These are phyloP conservation scores for Papilio xuthus DNA, from an alignment of 1,140 invertebrate genomes.

Conservation along the genomic window DNA sequence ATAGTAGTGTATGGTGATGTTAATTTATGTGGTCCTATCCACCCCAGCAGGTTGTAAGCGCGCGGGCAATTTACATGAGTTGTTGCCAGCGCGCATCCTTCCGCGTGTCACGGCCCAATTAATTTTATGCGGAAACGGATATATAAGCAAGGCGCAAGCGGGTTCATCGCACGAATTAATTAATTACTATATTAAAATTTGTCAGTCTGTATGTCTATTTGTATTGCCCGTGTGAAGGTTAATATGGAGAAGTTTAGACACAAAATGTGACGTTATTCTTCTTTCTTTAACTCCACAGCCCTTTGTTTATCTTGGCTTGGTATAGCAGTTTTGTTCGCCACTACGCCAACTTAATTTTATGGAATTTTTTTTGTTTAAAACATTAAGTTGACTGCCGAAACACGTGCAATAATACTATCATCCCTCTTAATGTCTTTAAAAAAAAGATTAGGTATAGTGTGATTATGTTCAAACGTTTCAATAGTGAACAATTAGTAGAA, in stretches of 20 bases:
- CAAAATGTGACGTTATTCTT: too few relatives aligned
- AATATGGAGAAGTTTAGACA: too few relatives aligned
- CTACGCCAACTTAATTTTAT: too few relatives aligned
- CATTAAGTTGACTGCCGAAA: too few relatives aligned
- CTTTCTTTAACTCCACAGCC: too few relatives aligned
- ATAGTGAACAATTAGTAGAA: neutral
- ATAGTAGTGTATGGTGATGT: neutral
- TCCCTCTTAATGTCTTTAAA: too few relatives aligned
- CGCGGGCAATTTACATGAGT: conserved; percentile 75
- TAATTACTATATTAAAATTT: conserved; percentile 42
- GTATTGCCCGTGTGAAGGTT: neutral
- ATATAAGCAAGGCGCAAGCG: conserved; percentile 70
- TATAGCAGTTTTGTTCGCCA: too few relatives aligned
- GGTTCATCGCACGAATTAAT: conserved; percentile 67
- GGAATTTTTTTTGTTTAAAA: too few relatives aligned
- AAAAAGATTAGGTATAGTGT: too few relatives aligned
- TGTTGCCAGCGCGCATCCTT: conserved; percentile 72
- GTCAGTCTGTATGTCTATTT: conserved; percentile 29
- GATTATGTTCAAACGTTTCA: too few relatives aligned
- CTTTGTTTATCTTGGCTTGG: too few relatives aligned
- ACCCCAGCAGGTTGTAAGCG: conserved; percentile 48
- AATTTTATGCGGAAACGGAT: conserved; percentile 79
- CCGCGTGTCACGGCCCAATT: conserved; percentile 76
- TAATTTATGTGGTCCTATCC: conserved; percentile 27
- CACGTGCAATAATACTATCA: too few relatives aligned